Conservation (phyloP, 2,888 invertebrate genomes). For the Nomada ferruginata region DNA sequence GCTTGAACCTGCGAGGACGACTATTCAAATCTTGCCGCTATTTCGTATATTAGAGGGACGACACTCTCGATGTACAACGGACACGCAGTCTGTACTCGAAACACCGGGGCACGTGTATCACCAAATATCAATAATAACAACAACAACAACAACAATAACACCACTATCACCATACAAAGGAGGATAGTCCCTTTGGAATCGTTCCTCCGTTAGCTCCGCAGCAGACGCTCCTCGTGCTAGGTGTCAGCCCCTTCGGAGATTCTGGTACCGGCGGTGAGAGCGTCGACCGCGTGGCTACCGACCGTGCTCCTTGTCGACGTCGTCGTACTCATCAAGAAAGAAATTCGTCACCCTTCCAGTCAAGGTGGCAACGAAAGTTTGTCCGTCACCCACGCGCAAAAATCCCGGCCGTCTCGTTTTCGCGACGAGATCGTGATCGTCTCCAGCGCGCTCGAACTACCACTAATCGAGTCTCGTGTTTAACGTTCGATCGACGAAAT, state of each 20-base stretch:
- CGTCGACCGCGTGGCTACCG: slow-evolving; percentile 73
- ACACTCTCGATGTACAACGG: neutral
- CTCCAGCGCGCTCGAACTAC: slow-evolving; percentile 19
- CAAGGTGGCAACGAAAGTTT: slow-evolving; percentile 4
- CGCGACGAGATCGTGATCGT: slow-evolving; percentile 2
- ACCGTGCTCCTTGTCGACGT: slow-evolving; percentile 62
- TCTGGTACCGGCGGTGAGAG: slow-evolving; percentile 63
- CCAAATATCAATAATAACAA: slow-evolving; percentile 35
- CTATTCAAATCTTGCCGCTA: neutral
- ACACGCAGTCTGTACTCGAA: slow-evolving; percentile 49
- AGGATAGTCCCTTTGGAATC: slow-evolving; percentile 41
- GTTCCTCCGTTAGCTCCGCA: slow-evolving; percentile 51
- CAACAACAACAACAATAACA: slow-evolving; percentile 54
- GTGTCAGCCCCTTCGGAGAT: slow-evolving; percentile 63
- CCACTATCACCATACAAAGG: slow-evolving; percentile 49
- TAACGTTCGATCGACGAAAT: neutral
- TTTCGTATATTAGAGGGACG: neutral
- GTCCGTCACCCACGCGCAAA: slow-evolving; percentile 23
- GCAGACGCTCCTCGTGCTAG: slow-evolving; percentile 69
- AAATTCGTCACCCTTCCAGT: slow-evolving; percentile 42
- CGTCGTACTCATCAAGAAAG: slow-evolving; percentile 74
- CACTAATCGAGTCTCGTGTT: slow-evolving; percentile 10
- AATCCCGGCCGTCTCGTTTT: neutral
- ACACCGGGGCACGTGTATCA: slow-evolving; percentile 52
- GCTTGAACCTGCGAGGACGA: neutral